Base-by-base conservation (phyloP, 2,888 invertebrate species). In the Phania funesta region DNA sequence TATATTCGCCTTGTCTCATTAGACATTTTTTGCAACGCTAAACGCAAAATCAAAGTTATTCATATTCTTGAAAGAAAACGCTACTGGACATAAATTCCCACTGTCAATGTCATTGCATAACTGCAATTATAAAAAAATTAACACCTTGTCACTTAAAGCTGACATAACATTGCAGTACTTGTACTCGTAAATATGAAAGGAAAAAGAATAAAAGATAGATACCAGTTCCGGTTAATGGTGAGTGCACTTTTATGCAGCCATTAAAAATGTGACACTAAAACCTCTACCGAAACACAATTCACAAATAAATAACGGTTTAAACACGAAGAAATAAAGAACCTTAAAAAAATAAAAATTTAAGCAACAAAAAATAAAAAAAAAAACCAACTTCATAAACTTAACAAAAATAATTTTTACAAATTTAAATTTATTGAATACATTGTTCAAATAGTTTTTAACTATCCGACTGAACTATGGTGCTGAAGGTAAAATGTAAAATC, bases 221-320 rank as follows among this genome's bases (percentile, higher is more conserved):
- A 56, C 62, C 58, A 77, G 81, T 81, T 77, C 77, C 73, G 73
- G 73, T 76, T 76, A 76, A 81, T 54, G 38, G n/a, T 60, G 48
- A 22, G 65, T 62, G 20, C 60, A 44, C 1, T 52, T 29, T n/a
- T 58, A 48, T 54, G 13, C 32, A 60, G 16, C 46, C 62, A 68
- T 11, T 54, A 16, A 16, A 48, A 54, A 29, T 44, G 29, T 62
- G 26, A 62, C 38, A 35, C 2, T 1, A 56, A 67, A 65, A 60
- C 50, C 32, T 35, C 2, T 13, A 18, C 52, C 35, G 26, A 62
- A 50, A 38, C 3, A 58, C 20, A 74, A 64, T 74, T 82, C 81
- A 77, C 81, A 82, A 73, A 48, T 68, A 67, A 38, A 29, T 83
- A 83, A 83, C 78, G 70, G 78, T 75, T 54, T 32, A 20, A 70